Percentiles rank a stretch among this genome's conserved stretches.
phyloP scores from a whole-genome alignment of 2,888 invertebrate genomes.

The Penaeus monodon region DNA sequence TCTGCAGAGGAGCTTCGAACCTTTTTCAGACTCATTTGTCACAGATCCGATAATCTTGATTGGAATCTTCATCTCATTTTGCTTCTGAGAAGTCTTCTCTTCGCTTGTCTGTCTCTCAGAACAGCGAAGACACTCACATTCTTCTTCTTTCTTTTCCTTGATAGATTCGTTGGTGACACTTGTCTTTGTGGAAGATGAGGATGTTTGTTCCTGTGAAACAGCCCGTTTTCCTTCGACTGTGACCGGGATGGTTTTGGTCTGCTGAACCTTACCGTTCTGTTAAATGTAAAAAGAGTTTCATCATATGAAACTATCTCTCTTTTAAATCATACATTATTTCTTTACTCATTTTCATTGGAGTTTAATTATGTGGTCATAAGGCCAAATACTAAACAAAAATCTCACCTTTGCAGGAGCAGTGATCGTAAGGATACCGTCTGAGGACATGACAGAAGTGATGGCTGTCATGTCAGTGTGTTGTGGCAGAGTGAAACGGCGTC shows the following conservation, averaged over 20 bases:
- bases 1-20: neutral
- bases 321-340: no score
- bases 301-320: no score
- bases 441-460: conserved; percentile 49
- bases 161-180: no score
- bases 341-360: no score
- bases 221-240: no score
- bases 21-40: neutral
- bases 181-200: no score
- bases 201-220: no score
- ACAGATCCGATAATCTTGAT: neutral
- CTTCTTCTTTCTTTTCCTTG: neutral
- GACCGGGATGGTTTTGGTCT: no score
- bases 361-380: no score
- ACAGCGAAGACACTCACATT: neutral
- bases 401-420: conserved; percentile 43
- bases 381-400: no score
- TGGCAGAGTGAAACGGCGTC: conserved; percentile 49
- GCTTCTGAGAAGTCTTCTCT: neutral
- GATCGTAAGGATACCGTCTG: conserved; percentile 60
- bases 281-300: no score
- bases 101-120: neutral
- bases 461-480: conserved; percentile 27
- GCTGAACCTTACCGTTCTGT: no score
- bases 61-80: neutral